A percentile compares a stretch with the other conserved stretches of the same genome.
Evolutionary conservation across 1,140 invertebrate genomes (phyloP).

Genomic region (Atta colombica): DNA sequence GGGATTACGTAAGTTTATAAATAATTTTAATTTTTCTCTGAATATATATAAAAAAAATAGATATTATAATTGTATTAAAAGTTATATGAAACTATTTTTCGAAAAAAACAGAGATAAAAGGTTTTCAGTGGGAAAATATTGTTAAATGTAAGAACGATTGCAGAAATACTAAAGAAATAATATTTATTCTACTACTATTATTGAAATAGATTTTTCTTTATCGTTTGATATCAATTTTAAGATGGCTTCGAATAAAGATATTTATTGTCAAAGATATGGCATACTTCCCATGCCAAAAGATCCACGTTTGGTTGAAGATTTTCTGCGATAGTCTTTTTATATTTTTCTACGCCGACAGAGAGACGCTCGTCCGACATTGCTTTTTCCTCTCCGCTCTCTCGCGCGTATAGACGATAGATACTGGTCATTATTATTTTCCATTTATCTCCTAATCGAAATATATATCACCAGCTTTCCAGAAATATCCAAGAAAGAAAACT

Average conservation of each 20-base stretch:
- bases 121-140: neutral
- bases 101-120: neutral
- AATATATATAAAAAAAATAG: neutral
- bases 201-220: conserved; percentile 34
- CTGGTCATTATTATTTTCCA: conserved; percentile 56
- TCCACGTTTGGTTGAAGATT: conserved; percentile 29
- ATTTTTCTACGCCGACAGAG: conserved; percentile 48
- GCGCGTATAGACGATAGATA: conserved; percentile 41
- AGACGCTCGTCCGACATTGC: conserved; percentile 38
- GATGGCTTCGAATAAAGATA: conserved; percentile 31
- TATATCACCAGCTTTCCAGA: conserved; percentile 57
- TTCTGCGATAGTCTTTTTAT: conserved; percentile 61
- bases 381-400: neutral
- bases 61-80: neutral
- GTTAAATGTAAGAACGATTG: neutral
- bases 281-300: conserved; percentile 25
- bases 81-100: neutral
- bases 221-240: conserved; percentile 47
- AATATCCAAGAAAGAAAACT: conserved; percentile 31
- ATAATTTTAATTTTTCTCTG: neutral
- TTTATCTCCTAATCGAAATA: conserved; percentile 60
- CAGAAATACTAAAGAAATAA: neutral
- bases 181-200: conserved; percentile 23
- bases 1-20: neutral
- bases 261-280: conserved; percentile 44